Percentiles rank a stretch among this genome's conserved stretches.
Evolutionary conservation across 2,888 invertebrate species (phyloP).

Genomic region (Epistrophe grossulariae): DNA sequence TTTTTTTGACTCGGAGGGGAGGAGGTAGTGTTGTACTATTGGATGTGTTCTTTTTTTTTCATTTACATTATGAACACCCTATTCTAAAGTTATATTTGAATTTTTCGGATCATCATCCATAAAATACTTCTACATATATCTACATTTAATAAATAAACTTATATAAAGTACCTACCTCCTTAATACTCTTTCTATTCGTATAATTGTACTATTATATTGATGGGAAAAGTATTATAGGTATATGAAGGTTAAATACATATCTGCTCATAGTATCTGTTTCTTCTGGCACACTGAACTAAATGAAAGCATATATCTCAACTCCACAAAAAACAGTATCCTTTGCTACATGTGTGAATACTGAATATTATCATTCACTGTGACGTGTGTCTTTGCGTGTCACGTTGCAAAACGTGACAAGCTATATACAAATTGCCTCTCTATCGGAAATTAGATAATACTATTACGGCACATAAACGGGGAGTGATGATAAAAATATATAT

Average conservation of each 20-base stretch:
- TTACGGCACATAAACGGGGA: background rate
- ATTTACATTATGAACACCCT: no score
- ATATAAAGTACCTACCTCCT: no score
- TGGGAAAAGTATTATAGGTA: background rate
- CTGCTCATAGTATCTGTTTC: conserved; percentile 29
- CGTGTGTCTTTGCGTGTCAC: conserved; percentile 34
- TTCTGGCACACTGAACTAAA: conserved; percentile 60
- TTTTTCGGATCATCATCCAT: no score
- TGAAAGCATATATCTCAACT: conserved; percentile 11
- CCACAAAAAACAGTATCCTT: conserved; percentile 11
- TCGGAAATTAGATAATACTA: conserved; percentile 32
- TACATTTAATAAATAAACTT: no score
- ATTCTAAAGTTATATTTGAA: no score
- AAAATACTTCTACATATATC: no score
- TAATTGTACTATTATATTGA: background rate
- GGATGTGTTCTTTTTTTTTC: no score
- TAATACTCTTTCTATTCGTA: no score
- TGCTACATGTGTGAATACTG: conserved; percentile 39
- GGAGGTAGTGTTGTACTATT: no score
- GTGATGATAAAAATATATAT: background rate
- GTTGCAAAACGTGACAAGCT: conserved; percentile 40
- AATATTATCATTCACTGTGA: conserved; percentile 60
- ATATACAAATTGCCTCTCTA: conserved; percentile 27
- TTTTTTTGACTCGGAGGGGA: no score
- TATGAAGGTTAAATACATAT: conserved; percentile 35